Base-by-base conservation (phyloP, 2,113 vertebrate species). In the Melanerpes aurifrons region DNA sequence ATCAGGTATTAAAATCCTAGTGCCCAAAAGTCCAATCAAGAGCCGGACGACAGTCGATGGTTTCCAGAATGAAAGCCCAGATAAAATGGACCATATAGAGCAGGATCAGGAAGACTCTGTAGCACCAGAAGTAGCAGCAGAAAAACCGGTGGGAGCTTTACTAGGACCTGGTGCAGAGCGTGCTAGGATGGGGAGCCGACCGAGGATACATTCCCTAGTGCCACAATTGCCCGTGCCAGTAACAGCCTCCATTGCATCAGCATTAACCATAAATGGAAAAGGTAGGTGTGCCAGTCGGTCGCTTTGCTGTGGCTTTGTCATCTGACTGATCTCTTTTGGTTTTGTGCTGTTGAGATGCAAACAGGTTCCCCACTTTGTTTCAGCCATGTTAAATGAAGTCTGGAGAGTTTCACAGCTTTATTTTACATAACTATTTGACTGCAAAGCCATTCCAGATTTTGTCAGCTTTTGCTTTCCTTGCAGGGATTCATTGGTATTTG, bases 1-100 rank as follows among this genome's bases (percentile, higher is more conserved):
- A 95, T 98, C 98, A 29, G 98, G 99, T 64, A 99, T 99, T 87
- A 99, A 99, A 98, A 99, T 99, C 75, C 98, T 99, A 57, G 99
- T 99, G 92, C 99, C 99, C 45, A 99, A 99, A 97, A 99, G 99
- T 92, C 99, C 99, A 14, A 98, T 99, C 97, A 99, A 98, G 95
- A 98, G 97, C 93, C 98, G 98, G 68, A 98, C 97, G 73, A 96
- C 99, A n/a, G 97, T 98, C 1, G 99, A 99, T 69, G 98, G 98
- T 83, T 99, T 98, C 66, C 98, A 98, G 47, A 98, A 97, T 2
- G 99, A 99, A 96, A 98, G 98, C 68, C 98, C 98, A 0, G 99
- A 98, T 93, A 98, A 98, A 93, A 97, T 98, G 92, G 98, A 99
- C 88, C 97, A 98, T n/a, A 95, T 97, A 14, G 98, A 98, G 47